phyloP scores from a whole-genome alignment of 2,888 invertebrate species.

The Eristalis arbustorum region DNA sequence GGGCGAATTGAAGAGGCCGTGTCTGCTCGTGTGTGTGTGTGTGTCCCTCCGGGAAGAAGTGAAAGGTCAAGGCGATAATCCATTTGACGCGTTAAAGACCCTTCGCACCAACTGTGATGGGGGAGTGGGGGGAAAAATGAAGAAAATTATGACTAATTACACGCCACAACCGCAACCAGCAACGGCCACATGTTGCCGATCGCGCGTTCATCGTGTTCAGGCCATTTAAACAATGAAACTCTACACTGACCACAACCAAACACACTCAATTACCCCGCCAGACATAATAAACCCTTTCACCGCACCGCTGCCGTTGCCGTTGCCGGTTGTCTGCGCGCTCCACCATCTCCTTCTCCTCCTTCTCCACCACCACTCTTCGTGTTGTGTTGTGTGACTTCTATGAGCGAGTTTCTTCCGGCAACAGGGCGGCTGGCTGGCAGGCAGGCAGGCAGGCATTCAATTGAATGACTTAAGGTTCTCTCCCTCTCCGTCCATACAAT shows the following conservation, averaged over 20 bases:
- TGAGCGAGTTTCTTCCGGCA: constrained; percentile 63
- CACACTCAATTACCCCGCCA: constrained; percentile 64
- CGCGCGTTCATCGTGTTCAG: constrained; percentile 1
- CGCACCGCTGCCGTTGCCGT: background rate
- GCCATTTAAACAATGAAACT: constrained; percentile 57
- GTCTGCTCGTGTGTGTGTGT: background rate
- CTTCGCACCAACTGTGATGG: too few species aligned
- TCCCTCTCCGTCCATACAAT: constrained; percentile 6
- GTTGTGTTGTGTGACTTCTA: constrained; percentile 56
- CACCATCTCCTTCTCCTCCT: background rate
- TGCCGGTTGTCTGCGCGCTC: background rate
- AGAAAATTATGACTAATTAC: constrained; percentile 54
- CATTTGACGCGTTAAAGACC: constrained; percentile 17
- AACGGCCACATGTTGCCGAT: constrained; percentile 31
- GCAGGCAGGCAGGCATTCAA: background rate
- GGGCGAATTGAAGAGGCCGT: constrained; percentile 50
- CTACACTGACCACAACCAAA: constrained; percentile 62
- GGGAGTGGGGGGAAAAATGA: background rate
- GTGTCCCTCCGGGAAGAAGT: background rate
- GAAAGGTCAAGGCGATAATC: constrained; percentile 56
- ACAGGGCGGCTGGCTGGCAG: constrained; percentile 23
- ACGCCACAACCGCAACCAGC: constrained; percentile 31
- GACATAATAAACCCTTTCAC: constrained; percentile 67
- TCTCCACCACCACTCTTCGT: too few species aligned
- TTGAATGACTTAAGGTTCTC: constrained; percentile 32